Base-by-base conservation (phyloP, 2,888 invertebrate genomes). In the Pogonocherus hispidulus region DNA sequence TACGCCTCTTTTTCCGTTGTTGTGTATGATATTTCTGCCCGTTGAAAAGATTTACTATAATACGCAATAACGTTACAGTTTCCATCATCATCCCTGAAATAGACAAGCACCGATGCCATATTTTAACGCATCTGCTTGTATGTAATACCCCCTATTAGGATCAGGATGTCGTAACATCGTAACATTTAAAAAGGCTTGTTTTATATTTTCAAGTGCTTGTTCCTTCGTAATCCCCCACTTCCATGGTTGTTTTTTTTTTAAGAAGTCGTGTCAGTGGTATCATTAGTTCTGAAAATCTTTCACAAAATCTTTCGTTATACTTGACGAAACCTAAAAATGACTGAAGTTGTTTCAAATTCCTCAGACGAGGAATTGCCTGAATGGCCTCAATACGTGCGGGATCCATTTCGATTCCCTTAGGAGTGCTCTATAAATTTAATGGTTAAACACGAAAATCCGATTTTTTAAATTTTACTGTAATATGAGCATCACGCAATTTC, bases 401-500 rank as follows among this genome's bases (percentile, higher is more conserved):
- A 63, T 63, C 63, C 32, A 52, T 52, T 22, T 54, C 20, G 9
- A 65, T 47, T 41, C 60, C 35, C 11, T 54, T 18, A 1, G 57
- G 68, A 2, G 35, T 66, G 66, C 3, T 59, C 41, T 11, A 64
- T n/a, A 56, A 64, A 64, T 3, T 44, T 11, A 14, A 66, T 35
- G 3, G 18, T 14, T 11, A 1, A 9, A 6, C 59, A 18, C 18
- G 47, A 20, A 66, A 66, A n/a, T 22, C 6, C 8, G 49, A 66
- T 66, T 66, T 66, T 18, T 41, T 32, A 9, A 63, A 32, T 49
- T 67, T 67, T 11, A 64, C 47, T 4, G 57, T 69, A 11, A 69
- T 51, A 16, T 60, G 44, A 9, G 22, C 64, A 3, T 47, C 14
- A 14, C 20, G 27, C 44, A 68, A 60, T 59, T 60, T 68, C 2